Percentiles rank a stretch among this genome's conserved stretches.
Evolutionary conservation across 2,113 vertebrate species (phyloP).

Genomic region (Misgurnus anguillicaudatus): DNA sequence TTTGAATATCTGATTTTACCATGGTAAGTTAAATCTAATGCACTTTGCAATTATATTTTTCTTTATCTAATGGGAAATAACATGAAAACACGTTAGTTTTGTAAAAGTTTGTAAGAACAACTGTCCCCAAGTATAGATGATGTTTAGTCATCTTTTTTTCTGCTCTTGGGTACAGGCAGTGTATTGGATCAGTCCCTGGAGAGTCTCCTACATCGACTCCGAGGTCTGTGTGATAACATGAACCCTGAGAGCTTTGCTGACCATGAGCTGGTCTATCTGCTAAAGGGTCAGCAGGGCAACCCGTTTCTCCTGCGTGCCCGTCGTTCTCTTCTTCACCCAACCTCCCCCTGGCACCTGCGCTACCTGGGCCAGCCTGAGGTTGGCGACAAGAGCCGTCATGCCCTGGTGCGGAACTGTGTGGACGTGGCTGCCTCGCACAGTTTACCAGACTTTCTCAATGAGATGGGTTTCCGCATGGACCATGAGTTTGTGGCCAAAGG

Average conservation of each 20-base stretch:
- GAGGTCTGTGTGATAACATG: slow-evolving; percentile 96
- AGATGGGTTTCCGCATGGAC: slow-evolving; percentile 99
- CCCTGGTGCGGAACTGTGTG: slow-evolving; percentile 92
- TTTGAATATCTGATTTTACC: no score
- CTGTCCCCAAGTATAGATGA: no score
- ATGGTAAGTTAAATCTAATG: no score
- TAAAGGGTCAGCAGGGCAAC: slow-evolving; percentile 96
- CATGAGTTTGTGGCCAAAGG: slow-evolving; percentile 95
- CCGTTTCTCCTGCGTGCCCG: slow-evolving; percentile 93
- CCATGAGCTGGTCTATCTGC: slow-evolving; percentile 94
- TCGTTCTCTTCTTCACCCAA: slow-evolving; percentile 84
- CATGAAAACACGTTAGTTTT: no score
- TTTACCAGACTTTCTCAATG: slow-evolving; percentile 90
- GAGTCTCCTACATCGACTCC: slow-evolving; percentile 90
- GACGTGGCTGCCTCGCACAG: slow-evolving; percentile 93
- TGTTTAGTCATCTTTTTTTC: neutral
- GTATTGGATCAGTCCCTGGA: slow-evolving; percentile 94
- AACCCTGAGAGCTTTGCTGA: slow-evolving; percentile 92
- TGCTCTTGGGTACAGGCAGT: slow-evolving; percentile 76
- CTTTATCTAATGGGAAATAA: no score
- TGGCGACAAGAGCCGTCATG: slow-evolving; percentile 91
- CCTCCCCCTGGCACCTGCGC: slow-evolving; percentile 90
- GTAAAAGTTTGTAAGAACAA: no score
- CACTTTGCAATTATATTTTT: no score
- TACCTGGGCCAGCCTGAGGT: slow-evolving; percentile 96